phyloP scores from a whole-genome alignment of 2,113 vertebrate genomes.

The Burhinus oedicnemus region DNA sequence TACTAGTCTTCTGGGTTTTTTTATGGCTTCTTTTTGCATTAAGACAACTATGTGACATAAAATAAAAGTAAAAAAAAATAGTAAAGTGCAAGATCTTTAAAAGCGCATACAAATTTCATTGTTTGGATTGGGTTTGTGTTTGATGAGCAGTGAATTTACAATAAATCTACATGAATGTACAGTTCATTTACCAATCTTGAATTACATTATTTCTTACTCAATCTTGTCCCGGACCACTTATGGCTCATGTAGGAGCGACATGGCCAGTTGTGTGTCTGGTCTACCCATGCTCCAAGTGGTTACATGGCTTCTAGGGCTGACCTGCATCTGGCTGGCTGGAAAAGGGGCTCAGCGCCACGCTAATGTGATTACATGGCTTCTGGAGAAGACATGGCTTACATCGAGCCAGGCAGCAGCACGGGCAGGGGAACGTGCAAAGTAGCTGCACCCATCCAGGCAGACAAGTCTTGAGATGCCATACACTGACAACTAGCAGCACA shows the following conservation, averaged over 20 bases:
- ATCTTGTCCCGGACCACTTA: neutral
- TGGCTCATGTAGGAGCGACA: neutral
- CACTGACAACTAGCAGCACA: neutral
- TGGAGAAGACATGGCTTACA: neutral
- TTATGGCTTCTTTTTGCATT: slow-evolving; percentile 74
- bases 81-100: slow-evolving; percentile 77
- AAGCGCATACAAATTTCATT: slow-evolving; percentile 64
- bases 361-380: neutral
- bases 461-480: neutral
- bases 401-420: neutral
- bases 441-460: neutral
- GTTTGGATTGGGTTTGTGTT: slow-evolving; percentile 51
- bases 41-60: slow-evolving; percentile 76
- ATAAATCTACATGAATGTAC: slow-evolving; percentile 43
- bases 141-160: slow-evolving; percentile 43
- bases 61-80: slow-evolving; percentile 43
- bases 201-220: neutral
- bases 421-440: neutral
- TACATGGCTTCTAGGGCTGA: neutral
- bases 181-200: slow-evolving; percentile 14
- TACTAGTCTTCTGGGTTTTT: slow-evolving; percentile 58
- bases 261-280: neutral
- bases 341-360: neutral
- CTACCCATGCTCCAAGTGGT: neutral
- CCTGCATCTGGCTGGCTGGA: neutral